phyloP scores from a whole-genome alignment of 2,113 vertebrate genomes.

The Grammomys surdaster region DNA sequence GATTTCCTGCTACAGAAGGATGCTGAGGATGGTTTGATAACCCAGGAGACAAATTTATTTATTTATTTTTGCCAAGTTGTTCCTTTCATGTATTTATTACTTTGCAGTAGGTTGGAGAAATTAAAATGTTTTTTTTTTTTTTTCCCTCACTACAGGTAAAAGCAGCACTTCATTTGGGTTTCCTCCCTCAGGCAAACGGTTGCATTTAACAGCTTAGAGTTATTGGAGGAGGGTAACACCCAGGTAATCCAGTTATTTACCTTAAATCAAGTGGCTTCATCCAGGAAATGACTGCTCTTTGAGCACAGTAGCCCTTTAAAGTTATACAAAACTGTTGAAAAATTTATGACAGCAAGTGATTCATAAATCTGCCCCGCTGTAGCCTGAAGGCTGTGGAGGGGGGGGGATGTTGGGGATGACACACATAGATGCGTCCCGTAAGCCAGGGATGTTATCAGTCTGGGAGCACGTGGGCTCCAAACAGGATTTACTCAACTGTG shows the following conservation, averaged over 20 bases:
- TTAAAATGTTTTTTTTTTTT: constrained; percentile 79
- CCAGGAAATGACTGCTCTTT: constrained; percentile 74
- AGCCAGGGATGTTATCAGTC: background rate
- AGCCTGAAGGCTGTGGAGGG: background rate
- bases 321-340: constrained; percentile 64
- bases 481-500: background rate
- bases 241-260: constrained; percentile 82
- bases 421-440: background rate
- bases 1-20: constrained; percentile 80
- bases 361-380: constrained; percentile 36
- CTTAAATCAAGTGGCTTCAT: constrained; percentile 76
- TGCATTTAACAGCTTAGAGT: constrained; percentile 82
- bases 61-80: constrained; percentile 66
- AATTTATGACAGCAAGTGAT: constrained; percentile 31
- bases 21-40: constrained; percentile 82
- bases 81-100: constrained; percentile 86
- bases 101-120: constrained; percentile 84
- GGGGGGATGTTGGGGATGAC: background rate
- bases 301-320: constrained; percentile 67
- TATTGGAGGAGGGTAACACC: constrained; percentile 67
- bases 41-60: constrained; percentile 85
- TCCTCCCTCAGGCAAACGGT: constrained; percentile 78
- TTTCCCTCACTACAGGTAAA: constrained; percentile 79
- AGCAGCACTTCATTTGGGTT: constrained; percentile 81
- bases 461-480: background rate